Conservation (phyloP, 2,797 vertebrate genomes). For the Hemibagrus guttatus region DNA sequence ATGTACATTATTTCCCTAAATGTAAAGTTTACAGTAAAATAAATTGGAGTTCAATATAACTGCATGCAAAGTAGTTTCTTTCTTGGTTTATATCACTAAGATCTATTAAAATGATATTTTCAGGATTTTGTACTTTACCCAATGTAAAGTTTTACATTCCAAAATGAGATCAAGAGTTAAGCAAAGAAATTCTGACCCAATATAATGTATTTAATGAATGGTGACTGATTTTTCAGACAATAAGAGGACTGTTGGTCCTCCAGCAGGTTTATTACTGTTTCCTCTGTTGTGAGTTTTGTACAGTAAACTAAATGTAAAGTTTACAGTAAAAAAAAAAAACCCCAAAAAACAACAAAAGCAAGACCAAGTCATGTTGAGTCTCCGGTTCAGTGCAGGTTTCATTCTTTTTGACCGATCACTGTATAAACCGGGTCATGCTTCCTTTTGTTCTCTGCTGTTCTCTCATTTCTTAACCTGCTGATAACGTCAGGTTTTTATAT, state of each 20-base stretch:
- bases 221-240: neutral
- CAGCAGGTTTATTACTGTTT: neutral
- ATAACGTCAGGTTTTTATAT: neutral
- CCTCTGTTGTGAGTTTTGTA: neutral
- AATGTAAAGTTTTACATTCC: neutral
- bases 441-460: constrained; percentile 9
- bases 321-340: neutral
- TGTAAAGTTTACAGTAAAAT: neutral
- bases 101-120: neutral
- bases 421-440: neutral
- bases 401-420: neutral
- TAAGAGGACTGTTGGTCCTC: neutral
- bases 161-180: neutral
- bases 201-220: neutral
- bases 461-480: neutral
- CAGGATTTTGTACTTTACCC: neutral
- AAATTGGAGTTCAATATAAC: neutral
- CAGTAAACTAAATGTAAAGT: neutral
- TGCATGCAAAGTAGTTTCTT: too few relatives aligned
- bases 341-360: neutral
- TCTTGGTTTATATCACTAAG: neutral
- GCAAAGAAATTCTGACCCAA: neutral
- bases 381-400: neutral
- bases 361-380: too few relatives aligned
- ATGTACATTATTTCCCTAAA: too few relatives aligned